Evolutionary conservation across 1,140 invertebrate genomes (phyloP).

Genomic region (Ctenoplectra terminalis): DNA sequence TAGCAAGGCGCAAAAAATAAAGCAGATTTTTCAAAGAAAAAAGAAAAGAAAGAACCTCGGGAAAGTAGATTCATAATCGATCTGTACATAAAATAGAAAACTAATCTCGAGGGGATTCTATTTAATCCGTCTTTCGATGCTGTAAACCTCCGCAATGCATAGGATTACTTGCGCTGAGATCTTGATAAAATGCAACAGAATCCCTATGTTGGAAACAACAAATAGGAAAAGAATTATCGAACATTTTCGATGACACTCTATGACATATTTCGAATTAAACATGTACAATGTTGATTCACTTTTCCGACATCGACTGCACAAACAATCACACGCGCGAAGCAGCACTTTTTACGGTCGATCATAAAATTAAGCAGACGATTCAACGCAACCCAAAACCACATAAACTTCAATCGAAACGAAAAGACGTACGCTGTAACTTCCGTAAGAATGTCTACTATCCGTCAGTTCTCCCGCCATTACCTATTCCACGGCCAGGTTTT

Average conservation of each 20-base stretch:
- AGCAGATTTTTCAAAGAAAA: no score
- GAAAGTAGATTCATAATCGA: not conserved
- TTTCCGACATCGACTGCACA: no score
- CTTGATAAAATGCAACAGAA: not conserved
- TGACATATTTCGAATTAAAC: not conserved
- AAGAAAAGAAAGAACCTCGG: not conserved
- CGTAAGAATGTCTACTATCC: not conserved
- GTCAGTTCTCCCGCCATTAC: not conserved
- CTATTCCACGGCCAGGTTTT: constrained; percentile 12
- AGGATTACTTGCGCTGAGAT: not conserved
- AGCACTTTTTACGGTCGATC: not conserved
- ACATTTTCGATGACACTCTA: not conserved
- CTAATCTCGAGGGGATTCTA: constrained; percentile 1
- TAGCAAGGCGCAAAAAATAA: not conserved
- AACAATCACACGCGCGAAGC: no score
- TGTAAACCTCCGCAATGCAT: not conserved
- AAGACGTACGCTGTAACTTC: not conserved
- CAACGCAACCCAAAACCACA: not conserved
- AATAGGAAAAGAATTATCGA: not conserved
- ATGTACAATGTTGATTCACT: not conserved
- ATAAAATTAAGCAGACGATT: no score
- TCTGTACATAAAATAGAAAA: constrained; percentile 6
- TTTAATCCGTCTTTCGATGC: constrained; percentile 2
- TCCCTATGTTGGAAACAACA: no score
- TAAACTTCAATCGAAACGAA: not conserved